Evolutionary conservation across 2,888 invertebrate genomes (phyloP), one percentile per base, ranked within the genome.

Genomic region (Spilarctia lutea): DNA sequence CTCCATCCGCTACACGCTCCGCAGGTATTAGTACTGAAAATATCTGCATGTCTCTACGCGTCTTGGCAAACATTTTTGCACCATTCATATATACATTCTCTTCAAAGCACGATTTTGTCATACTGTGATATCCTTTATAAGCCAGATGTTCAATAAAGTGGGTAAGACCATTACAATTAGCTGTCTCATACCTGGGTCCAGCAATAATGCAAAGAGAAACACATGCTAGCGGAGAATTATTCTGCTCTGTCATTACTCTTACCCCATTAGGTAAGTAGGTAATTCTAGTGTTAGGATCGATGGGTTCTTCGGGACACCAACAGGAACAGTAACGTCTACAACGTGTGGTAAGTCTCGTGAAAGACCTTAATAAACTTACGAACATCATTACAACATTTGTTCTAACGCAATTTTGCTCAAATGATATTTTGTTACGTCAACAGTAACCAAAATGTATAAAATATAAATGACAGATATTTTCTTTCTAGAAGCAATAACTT

Each of bases 61-160:
- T 95, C 7, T 84, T 66, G 0, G 88, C 90, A 8, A 84, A 80
- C 69, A 94, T 72, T 72, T 86, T 89, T 0, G 86, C 90, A 0
- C 89, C 89, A 52, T 87, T 83, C 0, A 35, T 3, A 0, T 75
- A 39, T 0, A 92, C 73, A 2, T 33, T 60, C 0, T 80, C 71
- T 74, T 92, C 89, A 3, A 94, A 71, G 3, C 76, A 68, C 6
- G n/a, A 7, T 71, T 83, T 85, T 0, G 33, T 67, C 81, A 89
- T 80, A 0, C 81, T 74, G 33, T 69, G 79, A 71, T 89, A 90
- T 11, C 93, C 93, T 81, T 91, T 93, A 79, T 85, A 93, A 0
- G 91, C 92, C 83, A 95, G 83, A 73, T 93, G 94, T 78, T 94
- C 94, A 33, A 95, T 87, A 73, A 95, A 91, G 80, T 94, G 91